Percentiles rank a stretch among this genome's conserved stretches.
These are phyloP conservation scores for Chelon auratus DNA, from an alignment of 2,797 vertebrate species.

Conservation along the genomic window DNA sequence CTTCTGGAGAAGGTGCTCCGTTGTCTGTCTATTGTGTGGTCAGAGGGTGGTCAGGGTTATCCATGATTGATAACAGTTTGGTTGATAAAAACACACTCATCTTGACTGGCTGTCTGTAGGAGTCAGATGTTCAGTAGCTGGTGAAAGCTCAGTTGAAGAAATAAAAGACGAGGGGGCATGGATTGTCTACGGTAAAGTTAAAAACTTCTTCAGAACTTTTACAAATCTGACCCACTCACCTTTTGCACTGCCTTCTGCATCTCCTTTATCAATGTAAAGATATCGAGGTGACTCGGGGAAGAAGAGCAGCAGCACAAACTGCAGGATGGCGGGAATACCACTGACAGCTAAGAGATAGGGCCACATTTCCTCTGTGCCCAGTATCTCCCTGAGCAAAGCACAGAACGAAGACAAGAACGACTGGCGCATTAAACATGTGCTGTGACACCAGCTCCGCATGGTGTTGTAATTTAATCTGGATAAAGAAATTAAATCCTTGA, in stretches of 20 bases:
- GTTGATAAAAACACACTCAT: too few relatives aligned
- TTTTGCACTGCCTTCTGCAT: slow-evolving; percentile 78
- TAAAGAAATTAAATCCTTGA: neutral
- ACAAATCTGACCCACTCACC: slow-evolving; percentile 62
- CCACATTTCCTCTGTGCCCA: slow-evolving; percentile 84
- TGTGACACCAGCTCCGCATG: neutral
- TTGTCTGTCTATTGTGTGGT: too few relatives aligned
- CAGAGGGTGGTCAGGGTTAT: too few relatives aligned
- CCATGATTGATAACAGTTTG: too few relatives aligned
- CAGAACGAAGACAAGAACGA: neutral
- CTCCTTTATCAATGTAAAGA: slow-evolving; percentile 85
- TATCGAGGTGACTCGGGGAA: slow-evolving; percentile 87
- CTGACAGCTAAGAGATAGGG: slow-evolving; percentile 79
- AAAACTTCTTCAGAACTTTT: neutral
- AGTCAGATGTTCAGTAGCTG: too few relatives aligned
- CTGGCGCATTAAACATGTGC: neutral
- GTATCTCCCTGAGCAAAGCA: slow-evolving; percentile 77
- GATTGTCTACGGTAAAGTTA: too few relatives aligned
- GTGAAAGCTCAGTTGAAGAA: too few relatives aligned
- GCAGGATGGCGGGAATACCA: slow-evolving; percentile 79
- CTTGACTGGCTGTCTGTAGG: too few relatives aligned
- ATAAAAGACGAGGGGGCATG: too few relatives aligned
- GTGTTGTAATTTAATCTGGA: slow-evolving; percentile 6
- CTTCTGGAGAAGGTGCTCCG: too few relatives aligned
- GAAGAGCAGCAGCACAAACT: slow-evolving; percentile 79